Evolutionary conservation across 2,113 vertebrate genomes (phyloP), one percentile per base, ranked within the genome.

Genomic region (Pavo muticus): DNA sequence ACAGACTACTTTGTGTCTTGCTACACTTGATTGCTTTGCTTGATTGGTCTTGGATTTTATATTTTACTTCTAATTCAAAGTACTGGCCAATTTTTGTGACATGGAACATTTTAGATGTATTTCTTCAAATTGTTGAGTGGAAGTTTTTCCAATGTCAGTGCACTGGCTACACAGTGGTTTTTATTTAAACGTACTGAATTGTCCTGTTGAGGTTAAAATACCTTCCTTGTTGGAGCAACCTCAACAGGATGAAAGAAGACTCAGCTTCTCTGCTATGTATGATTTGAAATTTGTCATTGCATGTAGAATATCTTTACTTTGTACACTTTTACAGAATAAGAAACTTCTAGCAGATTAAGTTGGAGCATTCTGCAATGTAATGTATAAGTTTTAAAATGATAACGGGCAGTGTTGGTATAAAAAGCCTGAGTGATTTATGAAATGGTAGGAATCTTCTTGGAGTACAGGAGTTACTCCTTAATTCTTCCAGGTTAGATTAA

Each of bases 11-110:
- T 63, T 69, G 67, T 71, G 64, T 87, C 95, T 86, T 96, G 93
- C 96, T 95, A 35, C 45, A 57, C 65, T 87, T 81, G 50, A 72
- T 83, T 77, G 69, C 82, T 61, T 95, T 45, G 73, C 60, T 88
- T 87, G 59, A 79, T 83, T 95, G 60, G 90, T 45, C 95, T 94
- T 92, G 70, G 78, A 68, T 97, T 44, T 52, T 60, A 10, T 44
- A 37, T 87, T 94, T 94, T 94, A 77, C 79, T 95, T 94, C 87
- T 95, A 60, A 86, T 96, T 96, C 50, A 75, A 97, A 97, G 94
- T 98, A 97, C 98, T 98, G 82, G 98, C 98, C 98, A 98, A 98
- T 97, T 98, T 98, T 97, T 96, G 91, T 75, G 82, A 39, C 30
- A n/a, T 45, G 69, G 5, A 74, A 37, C 65, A 32, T 35, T 90